These are phyloP conservation scores for Eilema caniola DNA, from an alignment of 2,888 invertebrate genomes.

Conservation along the genomic window DNA sequence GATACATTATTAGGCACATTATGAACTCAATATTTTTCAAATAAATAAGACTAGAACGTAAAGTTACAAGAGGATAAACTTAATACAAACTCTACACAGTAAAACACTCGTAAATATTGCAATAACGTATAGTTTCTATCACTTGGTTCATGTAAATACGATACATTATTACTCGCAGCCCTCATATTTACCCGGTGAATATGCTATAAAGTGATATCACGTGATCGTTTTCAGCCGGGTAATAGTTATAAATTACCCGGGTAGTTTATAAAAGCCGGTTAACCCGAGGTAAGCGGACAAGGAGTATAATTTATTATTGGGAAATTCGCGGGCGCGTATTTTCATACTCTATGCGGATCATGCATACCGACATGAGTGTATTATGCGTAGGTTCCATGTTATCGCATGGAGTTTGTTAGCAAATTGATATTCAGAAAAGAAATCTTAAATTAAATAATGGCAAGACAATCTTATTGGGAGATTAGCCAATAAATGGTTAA, in stretches of 20 bases:
- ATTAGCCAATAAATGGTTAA: too few species aligned
- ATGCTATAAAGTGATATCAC: conserved; percentile 86
- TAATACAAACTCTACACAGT: background rate
- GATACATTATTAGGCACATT: too few species aligned
- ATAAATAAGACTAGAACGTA: background rate
- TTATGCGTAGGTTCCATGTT: conserved; percentile 2
- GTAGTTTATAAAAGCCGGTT: conserved; percentile 87
- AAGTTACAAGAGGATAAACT: background rate
- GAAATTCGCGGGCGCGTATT: conserved; percentile 81
- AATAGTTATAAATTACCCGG: conserved; percentile 87
- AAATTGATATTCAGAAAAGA: background rate
- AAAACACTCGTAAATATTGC: conserved; percentile 16
- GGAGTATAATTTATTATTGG: conserved; percentile 85
- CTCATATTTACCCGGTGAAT: conserved; percentile 84
- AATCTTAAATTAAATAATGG: background rate
- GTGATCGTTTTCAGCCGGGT: conserved; percentile 84
- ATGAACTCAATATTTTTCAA: background rate
- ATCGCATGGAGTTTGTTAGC: conserved; percentile 30
- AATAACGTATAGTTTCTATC: conserved; percentile 41
- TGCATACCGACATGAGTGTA: conserved; percentile 49
- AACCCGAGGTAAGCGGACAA: conserved; percentile 86
- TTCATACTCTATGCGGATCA: conserved; percentile 74
- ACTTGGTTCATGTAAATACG: conserved; percentile 62
- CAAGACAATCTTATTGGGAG: background rate
- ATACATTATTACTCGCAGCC: conserved; percentile 74